Evolutionary conservation across 2,888 invertebrate genomes (phyloP), one percentile per base, ranked within the genome.

Genomic region (Troglohyphantes excavatus): DNA sequence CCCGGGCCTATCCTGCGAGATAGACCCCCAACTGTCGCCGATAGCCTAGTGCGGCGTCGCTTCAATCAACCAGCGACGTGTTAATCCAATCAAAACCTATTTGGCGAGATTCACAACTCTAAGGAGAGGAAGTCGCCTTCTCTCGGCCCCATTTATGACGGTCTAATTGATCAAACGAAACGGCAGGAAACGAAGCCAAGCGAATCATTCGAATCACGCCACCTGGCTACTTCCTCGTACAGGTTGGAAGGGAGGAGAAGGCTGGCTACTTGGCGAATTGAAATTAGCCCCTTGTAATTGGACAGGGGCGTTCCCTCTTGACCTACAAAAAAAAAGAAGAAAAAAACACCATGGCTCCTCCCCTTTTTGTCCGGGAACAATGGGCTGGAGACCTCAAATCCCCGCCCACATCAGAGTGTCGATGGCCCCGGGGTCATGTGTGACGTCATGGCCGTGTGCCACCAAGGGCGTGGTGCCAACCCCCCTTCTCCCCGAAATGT

Each of bases 361-460:
- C 79, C 79, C 27, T 17, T 59, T 13, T 63, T 68, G n/a, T 23
- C 68, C n/a, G 53, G 23, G 53, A 73, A 87, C 73, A 73, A 87
- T 63, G 39, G 39, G 39, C 13, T 39, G 39, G 39, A n/a, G 17
- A 46, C 43, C 26, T 27, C 65, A 11, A 72, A 46, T 43, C 61
- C 19, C 70, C 81, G 81, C 79, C 87, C 63, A 70, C 78, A n/a
- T 26, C 65, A 26, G 61, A 26, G 53, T 63, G 73, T 87, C 79
- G 81, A 65, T 81, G 81, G 63, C 79, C 67, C 61, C 43, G 67
- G 59, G 78, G 87, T 87, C 87, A 63, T 39, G 23, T 33, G 79
- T 86, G 86, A 86, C 86, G 86, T 86, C 86, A 86, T 76, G 17
- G 33, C n/a, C 53, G 39, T 43, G 81, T 67, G 81, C 81, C 70